These are phyloP conservation scores for Pachycephala philippinensis DNA, from an alignment of 2,113 vertebrate genomes.

Conservation along the genomic window DNA sequence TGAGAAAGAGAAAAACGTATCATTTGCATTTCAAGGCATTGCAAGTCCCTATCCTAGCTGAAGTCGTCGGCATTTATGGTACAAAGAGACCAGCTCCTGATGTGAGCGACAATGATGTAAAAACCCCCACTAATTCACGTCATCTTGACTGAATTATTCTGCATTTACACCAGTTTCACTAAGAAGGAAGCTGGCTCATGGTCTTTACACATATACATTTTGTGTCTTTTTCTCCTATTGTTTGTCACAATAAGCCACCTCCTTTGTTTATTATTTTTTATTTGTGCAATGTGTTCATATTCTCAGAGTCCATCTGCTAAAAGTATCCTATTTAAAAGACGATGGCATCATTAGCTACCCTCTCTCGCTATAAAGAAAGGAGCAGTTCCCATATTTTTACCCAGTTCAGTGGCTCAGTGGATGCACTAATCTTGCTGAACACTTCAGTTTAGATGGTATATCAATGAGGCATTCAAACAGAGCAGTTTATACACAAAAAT, in stretches of 20 bases:
- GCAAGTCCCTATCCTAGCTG: neutral
- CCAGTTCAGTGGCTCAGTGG: conserved; percentile 74
- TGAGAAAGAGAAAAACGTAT: conserved; percentile 2
- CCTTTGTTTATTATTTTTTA: conserved; percentile 51
- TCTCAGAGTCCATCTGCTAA: conserved; percentile 78
- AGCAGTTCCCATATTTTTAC: conserved; percentile 73
- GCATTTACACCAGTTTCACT: neutral
- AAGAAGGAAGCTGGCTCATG: neutral
- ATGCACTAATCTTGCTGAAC: conserved; percentile 82
- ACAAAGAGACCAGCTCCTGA: neutral
- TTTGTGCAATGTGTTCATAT: conserved; percentile 65
- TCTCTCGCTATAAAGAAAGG: conserved; percentile 70
- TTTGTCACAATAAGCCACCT: conserved; percentile 18
- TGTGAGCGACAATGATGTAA: neutral
- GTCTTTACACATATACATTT: neutral
- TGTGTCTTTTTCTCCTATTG: neutral
- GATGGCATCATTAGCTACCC: conserved; percentile 66
- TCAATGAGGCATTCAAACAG: conserved; percentile 81
- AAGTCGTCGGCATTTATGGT: neutral
- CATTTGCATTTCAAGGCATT: conserved; percentile 45
- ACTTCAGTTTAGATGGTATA: conserved; percentile 82
- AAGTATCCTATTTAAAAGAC: conserved; percentile 74
- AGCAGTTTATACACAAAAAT: conserved; percentile 83
- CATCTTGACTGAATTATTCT: conserved; percentile 18
- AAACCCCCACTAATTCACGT: neutral